Percentiles rank a stretch among this genome's conserved stretches.
Conservation (phyloP, 2,888 invertebrate species). For the Holacanthella duospinosa region DNA sequence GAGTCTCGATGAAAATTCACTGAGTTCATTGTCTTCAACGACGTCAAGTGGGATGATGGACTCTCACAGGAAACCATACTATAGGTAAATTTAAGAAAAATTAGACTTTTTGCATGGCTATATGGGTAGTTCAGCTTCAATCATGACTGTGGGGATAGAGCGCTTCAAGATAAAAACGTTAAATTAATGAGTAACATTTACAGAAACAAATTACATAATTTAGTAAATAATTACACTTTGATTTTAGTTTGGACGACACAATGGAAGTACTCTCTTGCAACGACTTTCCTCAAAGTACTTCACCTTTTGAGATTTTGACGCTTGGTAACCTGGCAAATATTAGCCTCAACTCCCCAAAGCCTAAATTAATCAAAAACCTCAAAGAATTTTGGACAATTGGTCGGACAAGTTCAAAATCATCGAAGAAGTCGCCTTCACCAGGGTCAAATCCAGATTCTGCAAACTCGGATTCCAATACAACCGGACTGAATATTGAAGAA, state of each 20-base stretch:
- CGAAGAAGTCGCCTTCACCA: neutral
- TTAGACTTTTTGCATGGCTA: neutral
- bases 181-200: too few species aligned
- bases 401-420: slow-evolving; percentile 14
- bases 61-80: slow-evolving; percentile 32
- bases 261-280: slow-evolving; percentile 31
- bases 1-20: slow-evolving; percentile 35
- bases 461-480: too few species aligned
- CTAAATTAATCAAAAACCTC: slow-evolving; percentile 34
- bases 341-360: slow-evolving; percentile 18
- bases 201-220: too few species aligned
- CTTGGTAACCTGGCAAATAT: slow-evolving; percentile 11
- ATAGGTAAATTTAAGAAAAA: slow-evolving; percentile 20
- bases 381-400: slow-evolving; percentile 34
- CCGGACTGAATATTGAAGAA: neutral
- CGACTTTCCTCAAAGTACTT: slow-evolving; percentile 24
- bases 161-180: too few species aligned
- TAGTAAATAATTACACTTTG: neutral
- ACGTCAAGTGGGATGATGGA: slow-evolving; percentile 15
- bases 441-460: neutral
- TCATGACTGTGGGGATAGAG: too few species aligned
- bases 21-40: slow-evolving; percentile 25
- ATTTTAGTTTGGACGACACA: slow-evolving; percentile 33
- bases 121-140: neutral
- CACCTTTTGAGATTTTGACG: slow-evolving; percentile 35